These are phyloP conservation scores for Dolomedes plantarius DNA, from an alignment of 2,888 invertebrate genomes.

Conservation along the genomic window DNA sequence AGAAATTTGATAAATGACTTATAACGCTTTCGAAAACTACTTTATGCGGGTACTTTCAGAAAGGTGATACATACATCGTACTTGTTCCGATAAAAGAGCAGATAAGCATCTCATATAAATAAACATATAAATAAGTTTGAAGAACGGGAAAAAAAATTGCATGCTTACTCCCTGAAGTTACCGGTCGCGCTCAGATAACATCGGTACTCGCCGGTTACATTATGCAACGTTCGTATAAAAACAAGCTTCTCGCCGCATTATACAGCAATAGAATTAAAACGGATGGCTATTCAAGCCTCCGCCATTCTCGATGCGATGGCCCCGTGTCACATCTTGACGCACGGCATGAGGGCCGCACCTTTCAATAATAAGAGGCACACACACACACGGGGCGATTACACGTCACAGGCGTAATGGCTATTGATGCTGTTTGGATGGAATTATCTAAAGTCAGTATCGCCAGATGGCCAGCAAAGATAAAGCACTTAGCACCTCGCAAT, in stretches of 20 bases:
- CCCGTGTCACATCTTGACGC: background rate
- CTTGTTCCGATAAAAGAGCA: no score
- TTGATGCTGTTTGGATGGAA: background rate
- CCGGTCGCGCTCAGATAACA: no score
- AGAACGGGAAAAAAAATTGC: no score
- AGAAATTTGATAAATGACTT: no score
- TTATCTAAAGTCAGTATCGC: background rate
- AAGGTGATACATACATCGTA: no score
- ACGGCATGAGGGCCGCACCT: background rate
- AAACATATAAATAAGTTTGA: no score
- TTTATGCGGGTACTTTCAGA: no score
- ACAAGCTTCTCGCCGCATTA: background rate
- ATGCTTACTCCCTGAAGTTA: no score
- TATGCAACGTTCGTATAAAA: background rate
- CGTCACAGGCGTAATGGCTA: slow-evolving; percentile 15
- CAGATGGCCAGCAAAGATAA: slow-evolving; percentile 1
- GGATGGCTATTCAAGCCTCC: background rate
- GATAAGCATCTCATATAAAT: no score
- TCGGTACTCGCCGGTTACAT: background rate
- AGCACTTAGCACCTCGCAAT: slow-evolving; percentile 13
- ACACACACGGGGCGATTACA: background rate
- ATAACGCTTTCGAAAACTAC: no score
- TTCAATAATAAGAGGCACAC: background rate
- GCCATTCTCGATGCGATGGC: background rate
- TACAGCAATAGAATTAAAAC: background rate